Evolutionary conservation across 2,797 vertebrate genomes (phyloP), one percentile per base, ranked within the genome.

Genomic region (Neostethus bicornis): DNA sequence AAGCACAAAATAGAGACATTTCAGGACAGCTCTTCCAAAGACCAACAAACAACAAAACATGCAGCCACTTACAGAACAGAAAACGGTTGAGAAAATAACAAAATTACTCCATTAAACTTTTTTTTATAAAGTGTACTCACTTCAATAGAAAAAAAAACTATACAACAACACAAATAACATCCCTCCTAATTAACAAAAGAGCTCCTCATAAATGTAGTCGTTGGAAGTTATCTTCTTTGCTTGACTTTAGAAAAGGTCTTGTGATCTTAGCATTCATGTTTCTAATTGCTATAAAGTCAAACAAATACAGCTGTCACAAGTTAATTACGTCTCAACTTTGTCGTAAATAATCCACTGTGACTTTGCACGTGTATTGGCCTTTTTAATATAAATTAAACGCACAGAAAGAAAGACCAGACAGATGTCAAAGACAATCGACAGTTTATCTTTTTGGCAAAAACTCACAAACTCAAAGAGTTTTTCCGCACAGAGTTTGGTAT

Each of bases 271-370:
- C 35, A 64, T 56, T 19, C 51, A 10, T 61, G 34, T 53, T 79
- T 58, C 43, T 54, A 44, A 59, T 63, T 65, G 46, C 31, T 19
- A 26, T 51, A 43, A 71, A 71, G 57, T 74, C 49, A 37, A 0
- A 43, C 31, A 64, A 54, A 74, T 75, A 52, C 64, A 41, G 14
- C 42, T 31, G 25, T 57, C 43, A 39, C 66, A 79, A 85, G 84
- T 86, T 88, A 89, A 90, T 89, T 89, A 61, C 72, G 14, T 79
- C 50, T 79, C 52, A 67, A 61, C 45, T 75, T 74, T 78, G 73
- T 64, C 58, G 66, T 32, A 42, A 49, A 34, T 76, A 81, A 87
- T 87, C 73, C 70, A 66, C 66, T 28, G 28, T 80, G 77, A 73
- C 78, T 69, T 75, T 77, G 49, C 47, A 21, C 61, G 67, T 45